Percentiles rank a stretch among this genome's conserved stretches.
Conservation (phyloP, 2,797 vertebrate genomes). For the Vespertilio murinus region DNA sequence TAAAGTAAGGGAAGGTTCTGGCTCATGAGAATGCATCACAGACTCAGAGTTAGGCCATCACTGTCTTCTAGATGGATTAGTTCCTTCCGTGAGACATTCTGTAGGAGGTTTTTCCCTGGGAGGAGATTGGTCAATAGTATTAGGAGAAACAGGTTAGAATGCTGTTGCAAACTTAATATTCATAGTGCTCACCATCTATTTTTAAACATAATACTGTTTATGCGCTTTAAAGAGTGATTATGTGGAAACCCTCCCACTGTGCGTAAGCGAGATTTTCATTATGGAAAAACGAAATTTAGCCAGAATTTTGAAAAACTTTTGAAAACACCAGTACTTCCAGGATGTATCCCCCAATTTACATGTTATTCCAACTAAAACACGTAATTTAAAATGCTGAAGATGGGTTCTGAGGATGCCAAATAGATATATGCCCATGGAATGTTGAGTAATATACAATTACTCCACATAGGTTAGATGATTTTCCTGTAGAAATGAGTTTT, state of each 20-base stretch:
- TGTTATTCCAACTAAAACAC: conserved; percentile 62
- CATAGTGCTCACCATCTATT: background rate
- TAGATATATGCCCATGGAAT: background rate
- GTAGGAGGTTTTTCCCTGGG: background rate
- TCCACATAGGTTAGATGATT: background rate
- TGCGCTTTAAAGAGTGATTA: conserved; percentile 40
- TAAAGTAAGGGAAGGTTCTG: background rate
- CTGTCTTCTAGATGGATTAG: background rate
- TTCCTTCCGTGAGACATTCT: conserved; percentile 17
- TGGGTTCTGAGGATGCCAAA: background rate
- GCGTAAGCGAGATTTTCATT: conserved; percentile 21
- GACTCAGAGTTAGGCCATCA: background rate
- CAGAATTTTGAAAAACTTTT: conserved; percentile 26
- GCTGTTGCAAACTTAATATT: background rate
- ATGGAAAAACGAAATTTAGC: conserved; percentile 18
- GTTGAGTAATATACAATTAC: background rate
- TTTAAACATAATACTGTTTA: conserved; percentile 25
- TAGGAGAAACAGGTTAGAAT: background rate
- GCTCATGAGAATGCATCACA: background rate
- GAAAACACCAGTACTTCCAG: conserved; percentile 16
- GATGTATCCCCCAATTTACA: background rate
- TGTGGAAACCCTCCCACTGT: background rate
- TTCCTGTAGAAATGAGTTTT: background rate
- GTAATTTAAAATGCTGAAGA: background rate
- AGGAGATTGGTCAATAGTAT: background rate